Evolutionary conservation across 2,888 invertebrate genomes (phyloP), one percentile per base, ranked within the genome.

Genomic region (Perdita meconis): DNA sequence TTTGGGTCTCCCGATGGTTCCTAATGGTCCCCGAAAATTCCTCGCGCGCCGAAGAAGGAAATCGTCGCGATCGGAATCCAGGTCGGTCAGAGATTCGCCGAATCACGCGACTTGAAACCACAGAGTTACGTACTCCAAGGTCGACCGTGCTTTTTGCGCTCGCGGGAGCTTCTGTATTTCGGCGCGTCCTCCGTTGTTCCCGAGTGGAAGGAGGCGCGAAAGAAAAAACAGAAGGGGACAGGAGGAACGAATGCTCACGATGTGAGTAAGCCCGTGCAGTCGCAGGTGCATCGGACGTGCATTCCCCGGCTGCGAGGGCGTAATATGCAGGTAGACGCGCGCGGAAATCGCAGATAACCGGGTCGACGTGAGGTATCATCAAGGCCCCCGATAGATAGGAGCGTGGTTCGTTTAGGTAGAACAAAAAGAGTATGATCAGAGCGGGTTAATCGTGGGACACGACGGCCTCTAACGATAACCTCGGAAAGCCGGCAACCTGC

Each of bases 261-360:
- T 61, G 65, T 71, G 85, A 82, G 77, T 71, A 73, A 85, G 75
- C 71, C n/a, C n/a, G 65, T 67, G 68, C 57, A 64, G 36, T 71
- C 65, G 67, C 83, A 83, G 84, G 81, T 84, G 78, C 75, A 80
- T 67, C 53, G 44, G n/a, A 55, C 71, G 42, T 72, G 66, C 63
- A 80, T 76, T 77, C 71, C 68, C 47, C 75, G 65, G 70, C 64
- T 79, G 74, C 56, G 80, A 77, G 72, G 77, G 85, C 80, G 78
- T 85, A 84, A 81, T 78, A 73, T 83, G 76, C 73, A 85, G 71
- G 78, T 78, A 78, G 36, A 61, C 24, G 64, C 56, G 51, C 74
- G 51, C 74, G 73, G 69, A 75, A 79, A 75, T 76, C 75, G 81
- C 61, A 73, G 86, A 85, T 83, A 85, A 85, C 72, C 74, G 64